Evolutionary conservation across 2,797 vertebrate species (phyloP), one percentile per base, ranked within the genome.

Genomic region (Phoxinus dragarum): DNA sequence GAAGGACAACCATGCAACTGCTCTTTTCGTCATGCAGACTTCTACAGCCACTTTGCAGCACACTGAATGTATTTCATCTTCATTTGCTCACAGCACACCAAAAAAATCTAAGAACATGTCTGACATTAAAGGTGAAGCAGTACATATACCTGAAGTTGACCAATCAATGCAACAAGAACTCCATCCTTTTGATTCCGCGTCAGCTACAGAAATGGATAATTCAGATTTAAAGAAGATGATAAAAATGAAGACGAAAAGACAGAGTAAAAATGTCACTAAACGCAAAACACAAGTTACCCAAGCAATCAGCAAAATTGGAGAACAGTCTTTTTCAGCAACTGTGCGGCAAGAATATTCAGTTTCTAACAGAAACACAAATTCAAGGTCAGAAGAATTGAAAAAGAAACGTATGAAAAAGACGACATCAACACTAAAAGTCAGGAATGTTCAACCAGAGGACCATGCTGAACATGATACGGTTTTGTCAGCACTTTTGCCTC

Each of bases 381-480:
- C 27, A 36, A 73, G 42, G 38, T n/a, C 31, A 42, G 19, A 66
- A 47, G 27, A 52, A 27, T 44, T 54, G 21, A 64, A 68, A 42
- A 64, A 42, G 54, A 85, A 80, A 80, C 47, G 3, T 19, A 31
- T 14, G 31, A 72, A 79, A 84, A 79, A 23, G 12, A 84, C n/a
- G 49, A 72, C 12, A 1, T 69, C n/a, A 56, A 9, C 64, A 68
- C 23, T 34, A 40, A 38, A 68, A 56, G 38, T 31, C 10, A 44
- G 1, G 49, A 44, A 56, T 23, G 17, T 9, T 59, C 54, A 73
- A 47, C 16, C 38, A 59, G 40, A 44, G 42, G 77, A 74, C 6
- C 67, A 56, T 71, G 7, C 21, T 14, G 34, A 56, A 52, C 66
- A 81, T 36, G 14, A 21, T 44, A 19, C 16, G 0, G 7, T 34